Conservation (phyloP, 2,888 invertebrate species). For the Calephelis perditalis region DNA sequence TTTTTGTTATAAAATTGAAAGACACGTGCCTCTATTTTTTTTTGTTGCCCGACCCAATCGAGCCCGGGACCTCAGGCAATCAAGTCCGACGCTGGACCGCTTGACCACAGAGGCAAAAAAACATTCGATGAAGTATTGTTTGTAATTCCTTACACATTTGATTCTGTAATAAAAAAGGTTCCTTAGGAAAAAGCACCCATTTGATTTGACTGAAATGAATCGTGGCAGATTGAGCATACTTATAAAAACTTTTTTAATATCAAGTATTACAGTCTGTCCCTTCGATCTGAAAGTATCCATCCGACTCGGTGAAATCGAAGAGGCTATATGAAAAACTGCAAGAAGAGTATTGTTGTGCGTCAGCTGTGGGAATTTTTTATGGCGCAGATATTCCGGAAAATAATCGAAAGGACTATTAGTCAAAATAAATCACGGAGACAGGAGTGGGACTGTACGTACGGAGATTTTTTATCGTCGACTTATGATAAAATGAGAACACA, state of each 20-base stretch:
- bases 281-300: slow-evolving; percentile 62
- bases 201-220: slow-evolving; percentile 31
- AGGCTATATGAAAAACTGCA: slow-evolving; percentile 52
- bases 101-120: too few relatives aligned
- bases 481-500: slow-evolving; percentile 18
- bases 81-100: too few relatives aligned
- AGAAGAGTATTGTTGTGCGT: slow-evolving; percentile 49
- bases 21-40: too few relatives aligned
- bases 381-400: slow-evolving; percentile 17
- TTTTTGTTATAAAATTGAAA: too few relatives aligned
- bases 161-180: slow-evolving; percentile 3
- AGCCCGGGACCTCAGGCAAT: too few relatives aligned
- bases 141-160: slow-evolving; percentile 2
- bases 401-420: slow-evolving; percentile 19
- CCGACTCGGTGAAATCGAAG: slow-evolving; percentile 56
- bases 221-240: slow-evolving; percentile 36
- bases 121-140: not conserved
- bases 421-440: slow-evolving; percentile 18
- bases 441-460: slow-evolving; percentile 13
- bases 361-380: slow-evolving; percentile 38
- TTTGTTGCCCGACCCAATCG: too few relatives aligned
- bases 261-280: slow-evolving; percentile 58
- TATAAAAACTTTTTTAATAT: slow-evolving; percentile 75
- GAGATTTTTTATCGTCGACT: slow-evolving; percentile 19
- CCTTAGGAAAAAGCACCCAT: slow-evolving; percentile 18